phyloP scores from a whole-genome alignment of 2,113 vertebrate genomes.

The Machaerirhynchus nigripectus region DNA sequence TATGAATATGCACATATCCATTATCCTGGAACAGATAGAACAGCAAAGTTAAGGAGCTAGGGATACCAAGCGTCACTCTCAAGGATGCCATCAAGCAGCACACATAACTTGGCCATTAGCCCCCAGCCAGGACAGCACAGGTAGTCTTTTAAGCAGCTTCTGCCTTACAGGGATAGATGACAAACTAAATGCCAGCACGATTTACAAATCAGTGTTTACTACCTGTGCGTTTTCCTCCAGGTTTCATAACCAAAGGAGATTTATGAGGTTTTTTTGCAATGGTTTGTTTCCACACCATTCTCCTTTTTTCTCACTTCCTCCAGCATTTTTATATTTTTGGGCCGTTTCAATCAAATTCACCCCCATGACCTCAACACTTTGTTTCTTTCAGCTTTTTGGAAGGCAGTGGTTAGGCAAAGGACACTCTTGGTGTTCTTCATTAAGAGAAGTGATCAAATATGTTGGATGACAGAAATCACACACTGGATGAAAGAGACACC shows the following conservation, averaged over 20 bases:
- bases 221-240: not conserved
- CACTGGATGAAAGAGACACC: not conserved
- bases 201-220: not conserved
- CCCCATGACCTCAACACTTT: not conserved
- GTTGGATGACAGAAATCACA: not conserved
- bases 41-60: not conserved
- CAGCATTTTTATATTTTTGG: not conserved
- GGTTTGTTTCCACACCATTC: not conserved
- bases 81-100: not conserved
- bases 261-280: not conserved
- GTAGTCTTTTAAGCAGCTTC: not conserved
- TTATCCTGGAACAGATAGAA: constrained; percentile 74
- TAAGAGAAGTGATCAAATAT: not conserved
- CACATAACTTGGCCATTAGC: not conserved
- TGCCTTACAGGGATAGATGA: not conserved
- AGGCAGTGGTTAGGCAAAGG: not conserved
- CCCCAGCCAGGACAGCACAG: not conserved
- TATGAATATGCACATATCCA: constrained; percentile 90
- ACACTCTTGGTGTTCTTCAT: not conserved
- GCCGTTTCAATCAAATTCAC: not conserved
- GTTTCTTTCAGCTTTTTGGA: not conserved
- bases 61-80: not conserved
- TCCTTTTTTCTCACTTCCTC: not conserved
- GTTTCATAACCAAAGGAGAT: not conserved
- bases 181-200: not conserved